These are phyloP conservation scores for Panagrolaimus sp. DNA, from an alignment of 1,140 invertebrate genomes.

Conservation along the genomic window DNA sequence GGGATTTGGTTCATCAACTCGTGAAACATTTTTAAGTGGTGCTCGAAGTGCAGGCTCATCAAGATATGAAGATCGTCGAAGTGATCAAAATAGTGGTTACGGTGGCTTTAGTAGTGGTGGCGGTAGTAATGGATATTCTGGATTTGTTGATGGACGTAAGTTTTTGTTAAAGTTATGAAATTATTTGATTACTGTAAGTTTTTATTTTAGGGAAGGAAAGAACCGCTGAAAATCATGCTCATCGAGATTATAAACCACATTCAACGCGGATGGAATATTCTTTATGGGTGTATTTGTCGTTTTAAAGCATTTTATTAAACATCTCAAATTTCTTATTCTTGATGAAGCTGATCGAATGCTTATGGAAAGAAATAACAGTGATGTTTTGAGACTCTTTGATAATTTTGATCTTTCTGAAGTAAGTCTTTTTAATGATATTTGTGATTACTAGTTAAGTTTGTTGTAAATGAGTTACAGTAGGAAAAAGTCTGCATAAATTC, in stretches of 20 bases:
- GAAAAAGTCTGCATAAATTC: too few relatives aligned
- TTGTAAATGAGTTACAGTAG: too few relatives aligned
- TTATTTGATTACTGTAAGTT: background rate
- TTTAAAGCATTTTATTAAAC: conserved; percentile 3
- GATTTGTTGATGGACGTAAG: conserved; percentile 6
- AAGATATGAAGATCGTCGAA: too few relatives aligned
- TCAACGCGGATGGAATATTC: background rate
- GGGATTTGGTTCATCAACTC: background rate
- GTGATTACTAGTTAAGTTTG: too few relatives aligned
- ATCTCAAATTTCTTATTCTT: background rate
- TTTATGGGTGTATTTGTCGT: background rate
- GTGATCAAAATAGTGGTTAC: conserved; percentile 1
- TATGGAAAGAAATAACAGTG: background rate
- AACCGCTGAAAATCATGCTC: background rate
- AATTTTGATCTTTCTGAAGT: background rate
- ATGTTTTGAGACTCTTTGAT: background rate
- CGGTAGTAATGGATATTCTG: background rate
- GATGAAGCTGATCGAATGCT: conserved; percentile 14
- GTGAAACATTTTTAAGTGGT: too few relatives aligned
- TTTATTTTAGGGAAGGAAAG: background rate
- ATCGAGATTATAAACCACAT: background rate
- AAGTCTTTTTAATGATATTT: too few relatives aligned
- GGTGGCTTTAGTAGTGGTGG: background rate
- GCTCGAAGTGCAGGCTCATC: background rate
- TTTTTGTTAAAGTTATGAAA: background rate